Evolutionary conservation across 2,888 invertebrate species (phyloP), one percentile per base, ranked within the genome.

Genomic region (Candidula unifasciata): DNA sequence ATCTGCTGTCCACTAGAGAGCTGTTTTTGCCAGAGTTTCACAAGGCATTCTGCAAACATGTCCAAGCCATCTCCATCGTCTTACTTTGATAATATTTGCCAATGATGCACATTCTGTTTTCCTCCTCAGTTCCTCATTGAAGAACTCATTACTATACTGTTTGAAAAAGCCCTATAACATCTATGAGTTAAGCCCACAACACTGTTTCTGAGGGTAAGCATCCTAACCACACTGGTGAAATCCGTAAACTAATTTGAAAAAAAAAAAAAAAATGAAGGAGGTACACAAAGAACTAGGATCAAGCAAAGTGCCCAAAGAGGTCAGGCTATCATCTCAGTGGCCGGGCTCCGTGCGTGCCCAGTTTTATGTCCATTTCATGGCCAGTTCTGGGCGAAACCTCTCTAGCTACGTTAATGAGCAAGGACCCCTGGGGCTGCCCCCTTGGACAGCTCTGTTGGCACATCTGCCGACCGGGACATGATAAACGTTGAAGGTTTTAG

Each of bases 401-500:
- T 21, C 64, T 24, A 37, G 44, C 37, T 24, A 35, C 64, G 64
- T 54, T 78, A 78, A 78, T 78, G 78, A 78, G 78, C 21, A 73
- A 37, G 24, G 78, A 37, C 66, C 27, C 78, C 78, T 30, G 44
- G 21, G 64, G 78, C 37, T 37, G 37, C 30, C 27, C 37, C 66
- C 64, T 74, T 60, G 78, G 78, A 37, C 66, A 78, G 35, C 35
- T 60, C 66, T 18, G 35, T 66, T 78, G 78, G 64, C 78, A 78
- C 78, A 78, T 78, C 78, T 66, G 78, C 78, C 78, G 54, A 27
- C n/a, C 66, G 27, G 16, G 37, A 60, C 78, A 66, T 37, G 78
- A 78, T 78, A 78, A 78, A 78, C 44, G 78, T 33, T 78, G 78
- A 78, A 78, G 78, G 64, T 78, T 78, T 78, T 78, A 78, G 78